Percentiles rank a stretch among this genome's conserved stretches.
Evolutionary conservation across 2,113 vertebrate species (phyloP).

Genomic region (Elephas maximus): DNA sequence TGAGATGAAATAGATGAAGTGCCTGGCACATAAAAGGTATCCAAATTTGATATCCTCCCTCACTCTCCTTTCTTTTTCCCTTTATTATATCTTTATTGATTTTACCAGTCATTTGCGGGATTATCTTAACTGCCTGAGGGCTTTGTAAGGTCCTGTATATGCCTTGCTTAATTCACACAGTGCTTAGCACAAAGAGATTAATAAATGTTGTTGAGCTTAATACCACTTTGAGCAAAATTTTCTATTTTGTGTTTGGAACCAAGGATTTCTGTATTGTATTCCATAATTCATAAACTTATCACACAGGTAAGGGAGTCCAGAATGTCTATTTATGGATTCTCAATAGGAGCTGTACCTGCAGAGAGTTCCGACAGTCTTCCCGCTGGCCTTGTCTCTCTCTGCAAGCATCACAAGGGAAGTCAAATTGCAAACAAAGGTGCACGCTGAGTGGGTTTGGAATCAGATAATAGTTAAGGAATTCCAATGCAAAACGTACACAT

Average conservation of each 20-base stretch:
- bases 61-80: not conserved
- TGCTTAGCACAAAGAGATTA: constrained; percentile 23
- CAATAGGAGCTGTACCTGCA: not conserved
- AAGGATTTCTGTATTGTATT: constrained; percentile 13
- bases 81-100: constrained; percentile 16
- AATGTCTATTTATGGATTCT: constrained; percentile 30
- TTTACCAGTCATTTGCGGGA: not conserved
- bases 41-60: not conserved
- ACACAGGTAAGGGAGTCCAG: not conserved
- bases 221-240: constrained; percentile 18
- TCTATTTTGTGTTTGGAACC: constrained; percentile 26
- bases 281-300: constrained; percentile 23
- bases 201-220: constrained; percentile 30
- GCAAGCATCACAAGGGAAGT: not conserved
- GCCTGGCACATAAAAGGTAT: not conserved
- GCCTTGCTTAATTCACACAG: not conserved
- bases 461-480: constrained; percentile 47
- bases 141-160: constrained; percentile 8
- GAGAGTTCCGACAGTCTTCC: not conserved
- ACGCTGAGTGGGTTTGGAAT: not conserved
- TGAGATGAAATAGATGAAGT: not conserved
- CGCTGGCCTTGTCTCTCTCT: not conserved
- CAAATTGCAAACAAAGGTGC: constrained; percentile 40
- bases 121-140: not conserved
- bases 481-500: not conserved